Evolutionary conservation across 2,113 vertebrate species (phyloP).

Genomic region (Cololabis saira): DNA sequence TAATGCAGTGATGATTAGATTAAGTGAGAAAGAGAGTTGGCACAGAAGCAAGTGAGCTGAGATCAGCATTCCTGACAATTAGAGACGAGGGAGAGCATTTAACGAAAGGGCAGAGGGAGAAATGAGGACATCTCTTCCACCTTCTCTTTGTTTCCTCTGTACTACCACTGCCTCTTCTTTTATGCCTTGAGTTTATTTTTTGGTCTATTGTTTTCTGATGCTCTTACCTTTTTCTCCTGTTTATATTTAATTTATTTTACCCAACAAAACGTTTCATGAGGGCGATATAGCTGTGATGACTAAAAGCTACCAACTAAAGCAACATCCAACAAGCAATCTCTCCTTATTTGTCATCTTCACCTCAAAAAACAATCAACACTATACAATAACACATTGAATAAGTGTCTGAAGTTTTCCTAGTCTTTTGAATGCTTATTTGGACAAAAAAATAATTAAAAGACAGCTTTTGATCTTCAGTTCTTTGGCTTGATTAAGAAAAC

Average conservation of each 20-base stretch:
- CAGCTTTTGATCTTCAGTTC: too few relatives aligned
- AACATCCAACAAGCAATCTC: too few relatives aligned
- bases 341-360: too few relatives aligned
- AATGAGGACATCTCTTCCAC: constrained; percentile 16
- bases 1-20: constrained; percentile 72
- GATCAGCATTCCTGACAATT: constrained; percentile 72
- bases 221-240: neutral
- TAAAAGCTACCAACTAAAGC: too few relatives aligned
- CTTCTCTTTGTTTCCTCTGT: neutral
- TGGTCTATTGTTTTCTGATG: neutral
- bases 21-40: constrained; percentile 63
- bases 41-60: constrained; percentile 55
- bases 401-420: too few relatives aligned
- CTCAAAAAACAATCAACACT: too few relatives aligned
- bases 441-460: too few relatives aligned
- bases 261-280: neutral
- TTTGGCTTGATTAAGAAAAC: too few relatives aligned
- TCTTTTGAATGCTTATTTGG: neutral
- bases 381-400: too few relatives aligned
- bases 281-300: too few relatives aligned
- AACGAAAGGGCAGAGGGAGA: constrained; percentile 43
- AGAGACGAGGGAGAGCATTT: constrained; percentile 45
- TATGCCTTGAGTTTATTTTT: constrained; percentile 2
- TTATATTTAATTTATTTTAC: neutral
- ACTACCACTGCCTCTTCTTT: neutral